Evolutionary conservation across 1,140 invertebrate species (phyloP).

Genomic region (Mactra quadrangularis): DNA sequence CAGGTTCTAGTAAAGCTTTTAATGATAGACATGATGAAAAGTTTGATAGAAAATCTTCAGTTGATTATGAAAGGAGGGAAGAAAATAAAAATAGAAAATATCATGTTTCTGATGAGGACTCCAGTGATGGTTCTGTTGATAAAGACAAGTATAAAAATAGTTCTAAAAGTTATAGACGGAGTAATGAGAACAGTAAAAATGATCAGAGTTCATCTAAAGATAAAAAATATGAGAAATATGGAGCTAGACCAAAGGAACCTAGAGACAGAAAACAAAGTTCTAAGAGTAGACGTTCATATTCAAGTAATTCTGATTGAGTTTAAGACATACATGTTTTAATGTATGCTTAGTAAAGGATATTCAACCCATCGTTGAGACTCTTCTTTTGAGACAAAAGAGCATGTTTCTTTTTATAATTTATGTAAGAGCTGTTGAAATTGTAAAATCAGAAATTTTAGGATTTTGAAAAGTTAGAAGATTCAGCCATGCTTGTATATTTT

Average conservation of each 20-base stretch:
- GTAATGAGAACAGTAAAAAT: neutral
- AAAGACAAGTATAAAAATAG: neutral
- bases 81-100: too few species aligned
- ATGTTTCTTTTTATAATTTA: too few species aligned
- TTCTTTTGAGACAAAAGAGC: too few species aligned
- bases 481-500: too few species aligned
- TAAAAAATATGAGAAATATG: neutral
- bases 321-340: too few species aligned
- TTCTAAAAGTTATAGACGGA: neutral
- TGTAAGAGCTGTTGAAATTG: too few species aligned
- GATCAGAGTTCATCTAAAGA: neutral
- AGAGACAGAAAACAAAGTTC: neutral
- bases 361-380: too few species aligned
- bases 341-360: too few species aligned
- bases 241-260: neutral
- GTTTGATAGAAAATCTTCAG: neutral
- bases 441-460: too few species aligned
- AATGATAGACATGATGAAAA: neutral
- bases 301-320: neutral
- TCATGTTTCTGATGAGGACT: neutral
- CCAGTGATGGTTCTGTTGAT: conserved; percentile 11
- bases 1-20: too few species aligned
- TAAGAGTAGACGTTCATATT: neutral
- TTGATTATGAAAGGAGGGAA: too few species aligned
- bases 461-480: too few species aligned